A percentile compares a stretch with the other conserved stretches of the same genome.
phyloP scores from a whole-genome alignment of 2,797 vertebrate species.

The Phaenicophaeus curvirostris region DNA sequence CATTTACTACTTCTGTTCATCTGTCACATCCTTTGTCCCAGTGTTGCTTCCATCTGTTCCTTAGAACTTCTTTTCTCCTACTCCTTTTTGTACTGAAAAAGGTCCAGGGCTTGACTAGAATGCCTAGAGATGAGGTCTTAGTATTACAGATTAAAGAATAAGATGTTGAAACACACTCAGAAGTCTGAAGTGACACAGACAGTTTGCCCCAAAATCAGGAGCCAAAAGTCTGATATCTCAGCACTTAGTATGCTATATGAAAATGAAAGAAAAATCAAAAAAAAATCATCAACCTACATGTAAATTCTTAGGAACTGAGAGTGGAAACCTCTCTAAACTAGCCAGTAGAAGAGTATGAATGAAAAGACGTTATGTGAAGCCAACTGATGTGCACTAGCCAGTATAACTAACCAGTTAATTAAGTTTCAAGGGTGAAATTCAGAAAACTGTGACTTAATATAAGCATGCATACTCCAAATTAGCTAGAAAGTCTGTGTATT shows the following conservation, averaged over 20 bases:
- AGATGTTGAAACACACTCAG: neutral
- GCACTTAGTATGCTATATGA: neutral
- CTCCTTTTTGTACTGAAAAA: neutral
- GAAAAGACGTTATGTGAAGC: neutral
- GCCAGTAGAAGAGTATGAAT: neutral
- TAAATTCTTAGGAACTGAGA: neutral
- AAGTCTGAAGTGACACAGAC: neutral
- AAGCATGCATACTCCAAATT: neutral
- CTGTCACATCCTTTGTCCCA: neutral
- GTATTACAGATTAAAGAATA: neutral
- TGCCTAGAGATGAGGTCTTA: neutral
- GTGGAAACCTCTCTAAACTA: neutral
- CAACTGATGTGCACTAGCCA: accelerated
- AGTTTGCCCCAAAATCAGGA: neutral
- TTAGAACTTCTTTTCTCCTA: neutral
- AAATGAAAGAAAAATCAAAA: neutral
- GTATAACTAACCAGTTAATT: neutral
- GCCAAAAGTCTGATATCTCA: neutral
- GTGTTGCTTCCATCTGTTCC: neutral
- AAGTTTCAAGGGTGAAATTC: neutral
- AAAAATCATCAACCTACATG: accelerated
- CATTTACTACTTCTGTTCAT: neutral
- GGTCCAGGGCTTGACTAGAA: neutral
- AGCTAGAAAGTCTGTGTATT: neutral
- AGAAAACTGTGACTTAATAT: neutral